Conservation (phyloP, 2,113 vertebrate genomes). For the Calcarius ornatus region DNA sequence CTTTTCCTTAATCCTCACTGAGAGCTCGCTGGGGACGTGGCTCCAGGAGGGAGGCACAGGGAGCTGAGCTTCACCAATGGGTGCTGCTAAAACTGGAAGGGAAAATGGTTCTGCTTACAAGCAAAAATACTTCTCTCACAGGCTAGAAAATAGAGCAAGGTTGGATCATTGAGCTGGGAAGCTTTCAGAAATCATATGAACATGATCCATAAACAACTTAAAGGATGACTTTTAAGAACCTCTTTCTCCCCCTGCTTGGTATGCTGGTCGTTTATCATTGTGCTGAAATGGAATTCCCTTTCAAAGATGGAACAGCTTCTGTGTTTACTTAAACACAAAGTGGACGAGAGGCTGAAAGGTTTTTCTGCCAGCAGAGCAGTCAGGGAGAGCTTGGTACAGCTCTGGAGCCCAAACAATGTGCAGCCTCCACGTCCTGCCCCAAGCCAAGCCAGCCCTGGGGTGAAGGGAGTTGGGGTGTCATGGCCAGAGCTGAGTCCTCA, state of each 20-base stretch:
- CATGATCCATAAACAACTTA: slow-evolving; percentile 3
- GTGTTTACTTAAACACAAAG: slow-evolving; percentile 63
- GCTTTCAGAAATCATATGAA: neutral
- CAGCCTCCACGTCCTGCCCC: neutral
- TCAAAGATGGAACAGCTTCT: slow-evolving; percentile 13
- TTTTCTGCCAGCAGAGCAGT: slow-evolving; percentile 10
- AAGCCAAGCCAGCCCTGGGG: neutral
- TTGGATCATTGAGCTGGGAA: neutral
- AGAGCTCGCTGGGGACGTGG: neutral
- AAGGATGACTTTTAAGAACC: slow-evolving; percentile 35
- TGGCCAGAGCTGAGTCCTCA: rapidly evolving
- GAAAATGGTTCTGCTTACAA: neutral
- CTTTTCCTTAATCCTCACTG: neutral
- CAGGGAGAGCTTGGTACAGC: neutral
- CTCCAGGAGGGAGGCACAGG: neutral
- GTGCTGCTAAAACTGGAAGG: neutral
- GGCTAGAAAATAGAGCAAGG: neutral
- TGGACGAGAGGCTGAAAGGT: slow-evolving; percentile 47
- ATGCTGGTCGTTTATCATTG: slow-evolving; percentile 63
- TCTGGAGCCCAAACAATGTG: neutral
- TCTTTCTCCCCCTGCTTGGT: slow-evolving; percentile 47
- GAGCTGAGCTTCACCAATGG: neutral
- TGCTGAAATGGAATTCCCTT: slow-evolving; percentile 61
- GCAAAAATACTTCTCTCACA: neutral
- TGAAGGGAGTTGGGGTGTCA: neutral